These are phyloP conservation scores for Pediacus dermestoides DNA, from an alignment of 2,888 invertebrate genomes.

Conservation along the genomic window DNA sequence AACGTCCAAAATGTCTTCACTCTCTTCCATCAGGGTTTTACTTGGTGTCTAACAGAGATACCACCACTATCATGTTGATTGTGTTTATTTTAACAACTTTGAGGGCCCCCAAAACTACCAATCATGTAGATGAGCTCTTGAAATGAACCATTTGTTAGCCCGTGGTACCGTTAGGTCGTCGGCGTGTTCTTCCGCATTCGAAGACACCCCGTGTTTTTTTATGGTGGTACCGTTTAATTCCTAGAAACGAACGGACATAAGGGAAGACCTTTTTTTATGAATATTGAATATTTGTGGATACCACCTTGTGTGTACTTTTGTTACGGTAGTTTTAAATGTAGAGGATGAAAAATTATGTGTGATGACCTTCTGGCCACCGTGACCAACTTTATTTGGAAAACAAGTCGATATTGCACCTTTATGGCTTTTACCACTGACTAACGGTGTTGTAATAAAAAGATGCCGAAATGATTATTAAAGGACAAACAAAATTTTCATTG, in stretches of 20 bases:
- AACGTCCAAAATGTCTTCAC: too few relatives aligned
- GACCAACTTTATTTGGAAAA: constrained; percentile 1
- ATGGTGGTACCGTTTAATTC: constrained; percentile 7
- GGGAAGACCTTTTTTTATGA: constrained; percentile 6
- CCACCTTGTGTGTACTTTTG: constrained; percentile 5
- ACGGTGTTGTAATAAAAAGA: too few relatives aligned
- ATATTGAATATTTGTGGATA: constrained; percentile 5
- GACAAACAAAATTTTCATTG: too few relatives aligned
- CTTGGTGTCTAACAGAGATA: too few relatives aligned
- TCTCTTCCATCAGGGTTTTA: too few relatives aligned
- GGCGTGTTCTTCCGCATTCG: constrained; percentile 7
- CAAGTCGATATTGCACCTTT: constrained; percentile 1
- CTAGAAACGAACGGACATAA: constrained; percentile 8
- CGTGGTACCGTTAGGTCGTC: constrained; percentile 7
- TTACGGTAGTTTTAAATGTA: constrained; percentile 4
- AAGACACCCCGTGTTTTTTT: constrained; percentile 8
- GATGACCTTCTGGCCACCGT: constrained; percentile 8
- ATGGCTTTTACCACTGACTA: too few relatives aligned
- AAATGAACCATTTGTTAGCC: constrained; percentile 9
- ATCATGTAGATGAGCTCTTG: constrained; percentile 6
- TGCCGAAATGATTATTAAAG: too few relatives aligned
- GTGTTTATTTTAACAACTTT: constrained; percentile 1
- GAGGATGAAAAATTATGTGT: constrained; percentile 4
- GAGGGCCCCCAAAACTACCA: constrained; percentile 5
- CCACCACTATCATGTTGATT: too few relatives aligned